phyloP scores from a whole-genome alignment of 2,888 invertebrate species.

The Drosophila tanythrix region DNA sequence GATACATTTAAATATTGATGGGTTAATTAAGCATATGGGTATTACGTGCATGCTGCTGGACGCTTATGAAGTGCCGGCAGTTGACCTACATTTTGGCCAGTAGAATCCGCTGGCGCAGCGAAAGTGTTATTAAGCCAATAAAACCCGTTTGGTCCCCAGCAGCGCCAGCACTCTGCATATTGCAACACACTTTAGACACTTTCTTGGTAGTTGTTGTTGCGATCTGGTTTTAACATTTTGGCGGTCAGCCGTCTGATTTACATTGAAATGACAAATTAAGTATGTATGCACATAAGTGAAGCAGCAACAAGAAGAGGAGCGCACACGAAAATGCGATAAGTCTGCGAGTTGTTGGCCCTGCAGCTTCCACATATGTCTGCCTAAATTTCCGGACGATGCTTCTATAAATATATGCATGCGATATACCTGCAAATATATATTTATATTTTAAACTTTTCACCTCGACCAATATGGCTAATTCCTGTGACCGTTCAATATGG shows the following conservation, averaged over 20 bases:
- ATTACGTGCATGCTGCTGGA: conserved; percentile 33
- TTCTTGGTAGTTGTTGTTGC: conserved; percentile 44
- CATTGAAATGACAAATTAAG: conserved; percentile 73
- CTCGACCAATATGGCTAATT: conserved; percentile 56
- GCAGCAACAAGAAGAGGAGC: conserved; percentile 22
- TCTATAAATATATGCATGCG: neutral
- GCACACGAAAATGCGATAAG: conserved; percentile 39
- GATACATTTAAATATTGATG: conserved; percentile 18
- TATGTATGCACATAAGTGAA: conserved; percentile 35
- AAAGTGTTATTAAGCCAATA: conserved; percentile 72
- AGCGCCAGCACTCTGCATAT: conserved; percentile 27
- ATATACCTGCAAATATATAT: neutral
- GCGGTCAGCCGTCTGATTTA: conserved; percentile 76
- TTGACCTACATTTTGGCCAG: conserved; percentile 68
- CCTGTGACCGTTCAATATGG: conserved; percentile 48
- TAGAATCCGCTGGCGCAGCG: conserved; percentile 68
- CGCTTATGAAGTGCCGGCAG: conserved; percentile 34
- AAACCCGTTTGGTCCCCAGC: conserved; percentile 69
- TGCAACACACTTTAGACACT: conserved; percentile 75
- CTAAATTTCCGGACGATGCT: conserved; percentile 47
- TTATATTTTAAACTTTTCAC: conserved; percentile 27
- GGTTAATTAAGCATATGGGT: conserved; percentile 39
- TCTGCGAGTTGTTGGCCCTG: conserved; percentile 68
- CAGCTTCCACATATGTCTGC: conserved; percentile 61
- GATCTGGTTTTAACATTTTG: conserved; percentile 51